Evolutionary conservation across 2,113 vertebrate genomes (phyloP), one percentile per base, ranked within the genome.

Genomic region (Phaethornis superciliosus): DNA sequence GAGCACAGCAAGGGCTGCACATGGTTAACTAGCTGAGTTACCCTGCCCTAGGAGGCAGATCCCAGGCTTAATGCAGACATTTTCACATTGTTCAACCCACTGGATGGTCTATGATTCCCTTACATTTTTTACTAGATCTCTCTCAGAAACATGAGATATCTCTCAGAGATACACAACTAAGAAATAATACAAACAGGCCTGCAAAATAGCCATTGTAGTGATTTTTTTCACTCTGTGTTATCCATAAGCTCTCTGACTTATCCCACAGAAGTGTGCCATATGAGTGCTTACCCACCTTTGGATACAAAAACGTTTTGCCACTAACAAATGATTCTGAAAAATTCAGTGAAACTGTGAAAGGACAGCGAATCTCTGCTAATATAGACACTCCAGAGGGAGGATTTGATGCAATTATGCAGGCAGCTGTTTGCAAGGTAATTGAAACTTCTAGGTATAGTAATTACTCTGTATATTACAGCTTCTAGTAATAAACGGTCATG

Each of bases 321-420:
- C 90, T 99, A 91, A 99, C 99, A 37, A 98, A 98, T 88, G 98
- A 97, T 96, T 98, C 98, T 3, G 98, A 98, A 95, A 98, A 97
- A 90, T 99, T 99, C 96, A 99, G 99, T 67, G 96, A 98, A 96
- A 99, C 99, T 33, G 98, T 99, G 86, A 97, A 97, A 52, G 93
- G 88, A 78, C 99, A 99, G 85, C 95, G 84, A 28, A 98, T 99
- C 62, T 99, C 99, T 37, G 99, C 98, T 75, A 99, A 99, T 84
- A 97, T 98, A 55, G 99, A 99, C 32, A 67, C 98, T 35, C 98
- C 98, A 4, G 99, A 99, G 90, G 98, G 99, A 49, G 99, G 99
- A 92, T 99, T 99, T 27, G 99, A 99, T 79, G 99, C 99, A 76
- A 97, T 99, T 89, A 99, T 99, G 99, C 99, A 99, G 97, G 99